Evolutionary conservation across 37 sponge, comb jelly and placozoan species (phyloP).

Genomic region (Theonella swinhoei): DNA sequence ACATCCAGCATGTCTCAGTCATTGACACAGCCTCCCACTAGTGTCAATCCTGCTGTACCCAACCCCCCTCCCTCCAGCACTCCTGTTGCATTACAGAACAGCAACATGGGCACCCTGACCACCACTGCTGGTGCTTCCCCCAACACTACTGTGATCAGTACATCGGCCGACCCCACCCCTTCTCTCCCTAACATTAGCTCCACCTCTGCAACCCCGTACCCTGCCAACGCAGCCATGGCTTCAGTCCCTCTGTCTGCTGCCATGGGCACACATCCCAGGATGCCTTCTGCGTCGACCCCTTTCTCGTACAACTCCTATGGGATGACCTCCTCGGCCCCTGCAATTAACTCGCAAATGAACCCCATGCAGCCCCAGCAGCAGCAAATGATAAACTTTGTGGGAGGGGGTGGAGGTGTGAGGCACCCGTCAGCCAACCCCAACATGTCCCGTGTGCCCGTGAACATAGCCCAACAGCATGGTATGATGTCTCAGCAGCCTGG

Average conservation of each 20-base stretch:
- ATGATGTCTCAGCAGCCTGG: background rate
- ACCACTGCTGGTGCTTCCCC: background rate
- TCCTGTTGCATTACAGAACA: background rate
- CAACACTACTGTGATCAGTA: slow-evolving; percentile 44
- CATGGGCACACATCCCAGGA: background rate
- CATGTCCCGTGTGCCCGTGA: background rate
- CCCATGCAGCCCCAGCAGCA: slow-evolving; percentile 10
- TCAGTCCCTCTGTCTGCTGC: background rate
- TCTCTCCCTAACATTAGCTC: slow-evolving; percentile 56
- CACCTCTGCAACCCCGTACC: slow-evolving; percentile 6
- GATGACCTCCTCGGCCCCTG: background rate
- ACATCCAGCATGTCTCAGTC: background rate
- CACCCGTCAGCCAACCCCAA: background rate
- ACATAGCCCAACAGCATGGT: background rate
- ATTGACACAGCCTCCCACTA: background rate
- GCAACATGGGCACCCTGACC: background rate
- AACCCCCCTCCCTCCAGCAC: background rate
- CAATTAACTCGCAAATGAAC: background rate
- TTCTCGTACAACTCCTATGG: background rate
- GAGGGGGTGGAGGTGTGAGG: background rate
- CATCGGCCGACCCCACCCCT: slow-evolving; percentile 75
- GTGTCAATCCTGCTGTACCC: background rate
- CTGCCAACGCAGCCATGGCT: background rate
- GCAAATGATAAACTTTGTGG: background rate
- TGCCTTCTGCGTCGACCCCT: background rate